These are phyloP conservation scores for Beroe ovata DNA, from an alignment of 37 sponge, comb jelly and placozoan species.

Conservation along the genomic window DNA sequence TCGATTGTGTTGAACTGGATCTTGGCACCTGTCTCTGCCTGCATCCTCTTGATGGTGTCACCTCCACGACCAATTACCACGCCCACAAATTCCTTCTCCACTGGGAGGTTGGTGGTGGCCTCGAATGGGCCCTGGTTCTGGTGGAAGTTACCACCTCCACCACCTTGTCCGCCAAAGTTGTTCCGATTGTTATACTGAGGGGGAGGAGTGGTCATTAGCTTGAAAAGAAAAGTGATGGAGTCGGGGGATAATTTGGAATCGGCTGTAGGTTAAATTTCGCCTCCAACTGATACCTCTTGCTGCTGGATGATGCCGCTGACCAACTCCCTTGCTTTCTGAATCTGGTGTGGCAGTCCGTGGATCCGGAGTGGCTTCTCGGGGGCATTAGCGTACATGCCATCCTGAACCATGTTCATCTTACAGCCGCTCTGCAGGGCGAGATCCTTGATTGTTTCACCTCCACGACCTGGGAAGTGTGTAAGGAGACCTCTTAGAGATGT, in stretches of 20 bases:
- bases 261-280: too few species aligned
- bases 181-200: conserved; percentile 25
- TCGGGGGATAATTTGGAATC: too few species aligned
- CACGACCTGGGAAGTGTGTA: conserved; percentile 59
- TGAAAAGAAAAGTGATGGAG: background rate
- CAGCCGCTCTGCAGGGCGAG: conserved; percentile 85
- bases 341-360: conserved; percentile 53
- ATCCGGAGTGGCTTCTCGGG: conserved; percentile 94
- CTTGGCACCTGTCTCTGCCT: conserved; percentile 58
- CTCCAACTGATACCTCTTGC: conserved; percentile 55
- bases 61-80: conserved; percentile 50
- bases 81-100: conserved; percentile 47
- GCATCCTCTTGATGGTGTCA: conserved; percentile 61
- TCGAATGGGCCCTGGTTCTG: conserved; percentile 53
- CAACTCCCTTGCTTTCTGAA: conserved; percentile 49
- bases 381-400: conserved; percentile 79
- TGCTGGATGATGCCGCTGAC: conserved; percentile 66
- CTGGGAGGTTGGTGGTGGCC: conserved; percentile 25
- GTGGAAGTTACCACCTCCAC: conserved; percentile 48
- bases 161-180: conserved; percentile 17
- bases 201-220: background rate
- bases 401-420: conserved; percentile 97
- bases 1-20: conserved; percentile 64
- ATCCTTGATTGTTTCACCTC: conserved; percentile 94
- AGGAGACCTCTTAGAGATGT: background rate